Conservation (phyloP, 2,113 vertebrate species). For the Thoracochromis brauschi region DNA sequence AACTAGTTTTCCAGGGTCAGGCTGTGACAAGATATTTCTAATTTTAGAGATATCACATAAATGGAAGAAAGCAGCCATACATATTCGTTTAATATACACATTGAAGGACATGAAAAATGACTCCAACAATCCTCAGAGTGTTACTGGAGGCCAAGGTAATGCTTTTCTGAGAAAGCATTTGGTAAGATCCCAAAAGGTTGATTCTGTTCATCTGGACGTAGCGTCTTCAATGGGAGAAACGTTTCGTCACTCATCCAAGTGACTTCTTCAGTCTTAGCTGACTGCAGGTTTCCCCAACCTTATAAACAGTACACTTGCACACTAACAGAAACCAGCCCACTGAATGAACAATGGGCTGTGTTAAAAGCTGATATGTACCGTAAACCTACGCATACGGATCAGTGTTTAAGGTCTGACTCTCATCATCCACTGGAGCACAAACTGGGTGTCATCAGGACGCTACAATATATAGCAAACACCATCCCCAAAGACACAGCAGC, state of each 20-base stretch:
- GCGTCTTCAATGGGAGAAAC: background rate
- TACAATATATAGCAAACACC: background rate
- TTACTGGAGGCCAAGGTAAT: background rate
- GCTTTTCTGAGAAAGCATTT: background rate
- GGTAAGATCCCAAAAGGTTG: background rate
- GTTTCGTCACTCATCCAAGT: background rate
- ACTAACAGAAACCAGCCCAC: background rate
- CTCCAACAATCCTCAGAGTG: background rate
- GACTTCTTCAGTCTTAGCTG: background rate
- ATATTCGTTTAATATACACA: background rate
- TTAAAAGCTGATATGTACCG: background rate
- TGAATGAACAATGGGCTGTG: background rate
- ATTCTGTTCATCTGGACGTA: fast-evolving
- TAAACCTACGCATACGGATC: background rate
- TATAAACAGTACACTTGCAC: background rate
- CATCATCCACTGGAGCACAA: background rate
- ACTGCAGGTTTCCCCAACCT: background rate
- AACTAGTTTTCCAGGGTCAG: background rate
- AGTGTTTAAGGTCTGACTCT: background rate
- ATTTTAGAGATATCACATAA: background rate
- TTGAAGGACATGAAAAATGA: background rate
- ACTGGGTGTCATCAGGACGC: background rate
- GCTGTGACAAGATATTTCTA: background rate
- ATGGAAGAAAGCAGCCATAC: background rate
- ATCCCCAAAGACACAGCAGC: background rate